phyloP scores from a whole-genome alignment of 2,113 vertebrate species.

The Amphilophus citrinellus region DNA sequence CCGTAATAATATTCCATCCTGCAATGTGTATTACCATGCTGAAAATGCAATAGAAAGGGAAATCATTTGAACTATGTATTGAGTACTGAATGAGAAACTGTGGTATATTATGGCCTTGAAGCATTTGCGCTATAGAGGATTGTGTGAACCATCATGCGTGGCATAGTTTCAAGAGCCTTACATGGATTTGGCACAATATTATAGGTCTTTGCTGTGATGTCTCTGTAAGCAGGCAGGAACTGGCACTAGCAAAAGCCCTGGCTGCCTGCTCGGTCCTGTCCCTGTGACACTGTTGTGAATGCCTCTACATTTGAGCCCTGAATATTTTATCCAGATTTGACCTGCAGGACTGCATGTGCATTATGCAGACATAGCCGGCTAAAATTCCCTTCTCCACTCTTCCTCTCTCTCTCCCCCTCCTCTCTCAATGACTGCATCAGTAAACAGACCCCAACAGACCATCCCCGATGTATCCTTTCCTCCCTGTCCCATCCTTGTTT shows the following conservation, averaged over 20 bases:
- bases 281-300: slow-evolving; percentile 42
- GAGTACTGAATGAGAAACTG: slow-evolving; percentile 3
- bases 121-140: slow-evolving; percentile 42
- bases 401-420: slow-evolving; percentile 25
- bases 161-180: slow-evolving; percentile 68
- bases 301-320: slow-evolving; percentile 30
- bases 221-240: slow-evolving; percentile 52
- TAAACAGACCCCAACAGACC: slow-evolving; percentile 74
- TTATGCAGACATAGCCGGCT: slow-evolving; percentile 67
- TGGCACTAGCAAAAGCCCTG: slow-evolving; percentile 26
- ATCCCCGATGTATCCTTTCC: slow-evolving; percentile 68
- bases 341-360: slow-evolving; percentile 70
- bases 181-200: slow-evolving; percentile 57
- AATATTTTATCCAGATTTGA: slow-evolving; percentile 66
- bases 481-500: slow-evolving; percentile 71
- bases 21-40: not conserved
- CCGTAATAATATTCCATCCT: slow-evolving; percentile 21
- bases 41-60: not conserved
- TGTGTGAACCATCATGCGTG: slow-evolving; percentile 45
- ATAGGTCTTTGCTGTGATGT: slow-evolving; percentile 43
- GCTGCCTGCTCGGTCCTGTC: slow-evolving; percentile 39
- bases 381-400: slow-evolving; percentile 43
- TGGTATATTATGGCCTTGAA: slow-evolving; percentile 25
- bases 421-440: slow-evolving; percentile 73
- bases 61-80: slow-evolving; percentile 1